A percentile compares a stretch with the other conserved stretches of the same genome.
Evolutionary conservation across 1,140 invertebrate genomes (phyloP).

Genomic region (Agraylea sexmaculata): DNA sequence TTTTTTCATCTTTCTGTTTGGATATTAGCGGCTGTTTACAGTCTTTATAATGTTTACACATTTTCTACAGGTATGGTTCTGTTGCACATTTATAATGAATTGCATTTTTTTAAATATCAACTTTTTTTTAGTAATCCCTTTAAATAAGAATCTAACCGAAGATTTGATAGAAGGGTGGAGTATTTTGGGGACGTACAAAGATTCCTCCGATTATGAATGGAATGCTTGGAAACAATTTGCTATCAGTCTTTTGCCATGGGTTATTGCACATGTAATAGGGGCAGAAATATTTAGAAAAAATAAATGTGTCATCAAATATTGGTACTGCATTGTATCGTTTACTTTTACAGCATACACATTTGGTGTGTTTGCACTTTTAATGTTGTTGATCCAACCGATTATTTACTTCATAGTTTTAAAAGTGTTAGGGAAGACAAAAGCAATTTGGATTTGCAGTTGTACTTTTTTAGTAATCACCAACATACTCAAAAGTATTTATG

Average conservation of each 20-base stretch:
- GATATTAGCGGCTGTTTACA: conserved; percentile 30
- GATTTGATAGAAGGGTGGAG: conserved; percentile 32
- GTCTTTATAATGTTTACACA: conserved; percentile 27
- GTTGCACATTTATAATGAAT: conserved; percentile 5
- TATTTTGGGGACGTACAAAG: conserved; percentile 27
- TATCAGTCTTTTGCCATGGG: conserved; percentile 27
- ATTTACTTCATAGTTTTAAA: conserved; percentile 25
- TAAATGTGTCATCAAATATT: conserved; percentile 25
- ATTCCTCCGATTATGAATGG: conserved; percentile 39
- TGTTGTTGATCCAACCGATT: conserved; percentile 30
- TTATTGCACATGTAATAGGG: conserved; percentile 29
- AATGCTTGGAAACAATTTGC: conserved; percentile 34
- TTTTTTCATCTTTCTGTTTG: conserved; percentile 29
- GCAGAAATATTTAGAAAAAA: conserved; percentile 29
- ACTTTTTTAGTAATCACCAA: conserved; percentile 26
- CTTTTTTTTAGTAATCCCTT: not conserved
- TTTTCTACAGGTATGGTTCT: conserved; percentile 28
- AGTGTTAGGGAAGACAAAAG: conserved; percentile 27
- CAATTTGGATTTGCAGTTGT: conserved; percentile 28
- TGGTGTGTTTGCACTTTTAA: conserved; percentile 27
- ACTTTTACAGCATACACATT: conserved; percentile 27
- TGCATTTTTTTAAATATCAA: conserved; percentile 5
- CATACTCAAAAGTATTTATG: conserved; percentile 33
- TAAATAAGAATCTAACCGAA: conserved; percentile 8
- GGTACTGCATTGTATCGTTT: conserved; percentile 33